Percentiles rank a stretch among this genome's conserved stretches.
phyloP scores from a whole-genome alignment of 2,888 invertebrate species.

The Agonum fuliginosum region DNA sequence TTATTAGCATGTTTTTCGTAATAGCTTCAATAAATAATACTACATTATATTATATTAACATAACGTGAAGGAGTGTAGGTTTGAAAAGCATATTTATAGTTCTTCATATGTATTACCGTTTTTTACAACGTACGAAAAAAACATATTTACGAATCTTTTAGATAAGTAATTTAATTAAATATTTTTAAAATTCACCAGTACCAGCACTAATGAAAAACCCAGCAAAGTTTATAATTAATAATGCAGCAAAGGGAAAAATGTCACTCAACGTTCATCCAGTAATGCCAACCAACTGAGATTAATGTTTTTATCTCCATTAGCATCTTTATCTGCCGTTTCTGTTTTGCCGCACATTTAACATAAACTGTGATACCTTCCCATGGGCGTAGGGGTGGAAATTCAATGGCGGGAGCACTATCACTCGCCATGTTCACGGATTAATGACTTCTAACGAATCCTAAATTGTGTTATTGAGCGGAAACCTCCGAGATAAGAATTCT shows the following conservation, averaged over 20 bases:
- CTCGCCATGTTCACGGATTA: conserved; percentile 58
- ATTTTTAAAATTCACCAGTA: neutral
- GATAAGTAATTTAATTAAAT: neutral
- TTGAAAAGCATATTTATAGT: neutral
- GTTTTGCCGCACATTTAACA: conserved; percentile 43
- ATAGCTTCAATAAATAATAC: neutral
- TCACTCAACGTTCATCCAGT: neutral
- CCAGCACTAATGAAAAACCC: neutral
- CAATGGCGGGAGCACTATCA: conserved; percentile 7
- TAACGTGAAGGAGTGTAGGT: conserved; percentile 28
- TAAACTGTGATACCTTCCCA: neutral
- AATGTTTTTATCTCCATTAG: conserved; percentile 49
- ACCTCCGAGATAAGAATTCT: conserved; percentile 69
- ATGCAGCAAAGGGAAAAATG: conserved; percentile 24
- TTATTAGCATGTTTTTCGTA: neutral
- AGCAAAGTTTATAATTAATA: conserved; percentile 16
- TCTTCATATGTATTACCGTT: no score
- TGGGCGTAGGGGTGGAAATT: conserved; percentile 7
- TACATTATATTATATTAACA: conserved; percentile 6
- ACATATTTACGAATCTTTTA: neutral
- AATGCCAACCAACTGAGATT: conserved; percentile 22
- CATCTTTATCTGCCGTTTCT: conserved; percentile 56
- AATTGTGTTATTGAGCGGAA: conserved; percentile 73
- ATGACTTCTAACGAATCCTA: conserved; percentile 67
- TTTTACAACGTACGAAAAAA: neutral